Conservation (phyloP, 2,888 invertebrate species). For the Acrobasis suavella region DNA sequence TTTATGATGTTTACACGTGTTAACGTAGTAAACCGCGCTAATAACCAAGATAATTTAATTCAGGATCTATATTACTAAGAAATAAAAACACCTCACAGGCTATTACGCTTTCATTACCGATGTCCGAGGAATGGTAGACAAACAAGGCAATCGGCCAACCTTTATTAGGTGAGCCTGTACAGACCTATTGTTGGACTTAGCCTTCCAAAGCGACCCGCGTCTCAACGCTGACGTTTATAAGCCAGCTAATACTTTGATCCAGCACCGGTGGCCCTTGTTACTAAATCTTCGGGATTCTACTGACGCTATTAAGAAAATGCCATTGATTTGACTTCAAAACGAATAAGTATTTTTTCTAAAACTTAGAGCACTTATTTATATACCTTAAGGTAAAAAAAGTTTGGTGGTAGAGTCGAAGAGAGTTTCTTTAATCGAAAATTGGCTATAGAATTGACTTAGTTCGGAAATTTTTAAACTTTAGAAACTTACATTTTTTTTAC, state of each 20-base stretch:
- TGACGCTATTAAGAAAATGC: background rate
- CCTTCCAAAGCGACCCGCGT: conserved; percentile 12
- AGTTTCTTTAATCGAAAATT: too few relatives aligned
- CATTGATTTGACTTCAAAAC: too few relatives aligned
- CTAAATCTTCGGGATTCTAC: background rate
- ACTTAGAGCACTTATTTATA: too few relatives aligned
- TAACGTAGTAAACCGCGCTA: too few relatives aligned
- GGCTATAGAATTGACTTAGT: too few relatives aligned
- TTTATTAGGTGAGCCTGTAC: too few relatives aligned
- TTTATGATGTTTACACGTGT: too few relatives aligned
- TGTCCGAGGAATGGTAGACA: background rate
- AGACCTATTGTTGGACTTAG: background rate
- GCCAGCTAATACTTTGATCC: conserved; percentile 14
- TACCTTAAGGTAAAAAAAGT: too few relatives aligned
- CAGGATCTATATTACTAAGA: background rate
- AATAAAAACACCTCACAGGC: background rate
- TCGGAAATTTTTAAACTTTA: too few relatives aligned
- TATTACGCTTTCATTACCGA: background rate
- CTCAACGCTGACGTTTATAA: conserved; percentile 11
- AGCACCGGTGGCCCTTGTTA: background rate
- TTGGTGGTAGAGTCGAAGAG: too few relatives aligned
- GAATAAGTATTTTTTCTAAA: too few relatives aligned
- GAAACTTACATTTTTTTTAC: too few relatives aligned
- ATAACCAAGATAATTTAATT: background rate
- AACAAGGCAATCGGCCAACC: background rate